A percentile compares a stretch with the other conserved stretches of the same genome.
Evolutionary conservation across 1,140 invertebrate genomes (phyloP).

Genomic region (Aphelenchoides besseyi): DNA sequence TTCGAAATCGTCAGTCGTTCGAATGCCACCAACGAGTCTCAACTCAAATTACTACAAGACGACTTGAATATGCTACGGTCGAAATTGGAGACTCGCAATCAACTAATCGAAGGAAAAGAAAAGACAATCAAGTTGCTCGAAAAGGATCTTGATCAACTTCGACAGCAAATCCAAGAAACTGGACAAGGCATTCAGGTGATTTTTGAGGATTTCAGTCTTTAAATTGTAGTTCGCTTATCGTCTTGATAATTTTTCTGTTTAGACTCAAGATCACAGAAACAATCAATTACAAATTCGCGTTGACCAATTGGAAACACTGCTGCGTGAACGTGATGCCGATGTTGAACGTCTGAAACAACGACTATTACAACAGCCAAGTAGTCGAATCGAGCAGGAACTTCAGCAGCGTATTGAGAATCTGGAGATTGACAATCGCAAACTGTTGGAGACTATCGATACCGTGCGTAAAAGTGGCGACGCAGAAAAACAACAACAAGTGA

Average conservation of each 20-base stretch:
- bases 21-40: conserved; percentile 33
- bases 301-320: conserved; percentile 41
- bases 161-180: conserved; percentile 39
- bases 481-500: conserved; percentile 41
- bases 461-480: conserved; percentile 27
- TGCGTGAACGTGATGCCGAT: conserved; percentile 42
- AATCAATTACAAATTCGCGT: conserved; percentile 37
- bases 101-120: conserved; percentile 39
- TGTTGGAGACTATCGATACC: conserved; percentile 38
- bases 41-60: conserved; percentile 48
- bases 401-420: conserved; percentile 43
- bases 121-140: conserved; percentile 36
- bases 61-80: conserved; percentile 42
- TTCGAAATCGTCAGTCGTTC: conserved; percentile 32
- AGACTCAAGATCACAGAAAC: conserved; percentile 15
- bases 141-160: conserved; percentile 38
- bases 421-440: conserved; percentile 34
- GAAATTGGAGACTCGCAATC: conserved; percentile 44
- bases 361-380: conserved; percentile 33
- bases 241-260: not conserved
- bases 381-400: conserved; percentile 38
- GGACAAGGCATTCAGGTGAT: conserved; percentile 34
- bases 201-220: not conserved
- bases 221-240: no score
- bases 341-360: conserved; percentile 46